Evolutionary conservation across 1,140 invertebrate species (phyloP).

Genomic region (Drosophila asahinai): DNA sequence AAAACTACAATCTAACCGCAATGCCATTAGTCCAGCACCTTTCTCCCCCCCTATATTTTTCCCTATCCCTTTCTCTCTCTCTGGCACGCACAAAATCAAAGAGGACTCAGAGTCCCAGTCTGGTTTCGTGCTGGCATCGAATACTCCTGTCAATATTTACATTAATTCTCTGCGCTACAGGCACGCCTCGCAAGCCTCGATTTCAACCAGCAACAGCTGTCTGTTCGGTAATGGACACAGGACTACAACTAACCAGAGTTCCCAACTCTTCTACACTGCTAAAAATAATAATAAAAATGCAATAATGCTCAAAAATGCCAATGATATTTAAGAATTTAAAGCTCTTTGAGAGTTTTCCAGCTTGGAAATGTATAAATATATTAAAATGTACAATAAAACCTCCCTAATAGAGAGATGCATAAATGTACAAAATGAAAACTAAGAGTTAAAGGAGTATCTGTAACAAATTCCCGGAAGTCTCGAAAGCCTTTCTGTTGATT

Average conservation of each 20-base stretch:
- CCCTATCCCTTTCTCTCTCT: not conserved
- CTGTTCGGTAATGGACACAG: slow-evolving; percentile 42
- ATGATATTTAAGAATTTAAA: too few relatives aligned
- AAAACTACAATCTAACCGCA: slow-evolving; percentile 53
- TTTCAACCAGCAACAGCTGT: slow-evolving; percentile 45
- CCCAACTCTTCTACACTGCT: slow-evolving; percentile 7
- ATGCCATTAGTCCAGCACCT: slow-evolving; percentile 62
- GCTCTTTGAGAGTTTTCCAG: too few relatives aligned
- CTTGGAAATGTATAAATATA: not conserved
- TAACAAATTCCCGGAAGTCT: not conserved
- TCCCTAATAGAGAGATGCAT: too few relatives aligned
- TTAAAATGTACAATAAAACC: not conserved
- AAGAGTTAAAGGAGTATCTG: too few relatives aligned
- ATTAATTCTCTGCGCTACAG: slow-evolving; percentile 63
- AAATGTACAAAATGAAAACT: not conserved
- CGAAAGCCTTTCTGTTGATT: too few relatives aligned
- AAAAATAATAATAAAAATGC: not conserved
- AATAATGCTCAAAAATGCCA: not conserved
- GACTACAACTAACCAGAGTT: slow-evolving; percentile 24
- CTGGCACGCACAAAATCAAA: slow-evolving; percentile 43
- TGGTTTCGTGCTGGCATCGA: slow-evolving; percentile 49
- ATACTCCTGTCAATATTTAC: slow-evolving; percentile 75
- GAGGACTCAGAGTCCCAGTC: slow-evolving; percentile 22
- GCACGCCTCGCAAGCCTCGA: slow-evolving; percentile 20
- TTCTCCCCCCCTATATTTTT: not conserved